Evolutionary conservation across 2,888 invertebrate species (phyloP).

Genomic region (Megalurothrips usitatus): DNA sequence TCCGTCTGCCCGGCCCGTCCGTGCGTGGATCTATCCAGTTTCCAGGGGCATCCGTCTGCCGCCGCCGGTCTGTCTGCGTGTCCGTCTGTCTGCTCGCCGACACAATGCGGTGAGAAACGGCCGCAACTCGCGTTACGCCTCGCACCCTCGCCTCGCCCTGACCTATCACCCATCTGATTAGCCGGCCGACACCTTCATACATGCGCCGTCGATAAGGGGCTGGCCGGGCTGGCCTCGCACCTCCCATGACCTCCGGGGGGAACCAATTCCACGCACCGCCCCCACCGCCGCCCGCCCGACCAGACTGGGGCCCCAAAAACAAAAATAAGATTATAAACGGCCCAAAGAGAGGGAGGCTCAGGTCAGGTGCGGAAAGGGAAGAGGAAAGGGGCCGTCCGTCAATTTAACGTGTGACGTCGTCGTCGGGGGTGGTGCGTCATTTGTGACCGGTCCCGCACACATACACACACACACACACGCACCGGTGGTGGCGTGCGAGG

Average conservation of each 20-base stretch:
- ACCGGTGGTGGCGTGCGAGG: not conserved
- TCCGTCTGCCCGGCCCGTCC: not conserved
- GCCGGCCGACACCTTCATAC: conserved; percentile 2
- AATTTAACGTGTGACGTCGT: too few species aligned
- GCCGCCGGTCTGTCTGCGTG: not conserved
- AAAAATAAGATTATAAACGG: not conserved
- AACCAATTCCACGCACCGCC: conserved; percentile 13
- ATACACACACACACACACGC: too few species aligned
- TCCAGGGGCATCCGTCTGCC: not conserved
- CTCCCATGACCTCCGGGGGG: not conserved
- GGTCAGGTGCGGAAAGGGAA: conserved; percentile 6
- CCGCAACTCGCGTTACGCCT: too few species aligned
- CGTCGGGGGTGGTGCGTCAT: too few species aligned
- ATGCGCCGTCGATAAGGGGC: not conserved
- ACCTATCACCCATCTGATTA: conserved; percentile 18
- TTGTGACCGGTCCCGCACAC: too few species aligned
- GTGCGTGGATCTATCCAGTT: not conserved
- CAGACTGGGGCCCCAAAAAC: not conserved
- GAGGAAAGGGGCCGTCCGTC: too few species aligned
- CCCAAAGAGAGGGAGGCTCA: not conserved
- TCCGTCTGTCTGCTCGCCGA: not conserved
- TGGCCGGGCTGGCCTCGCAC: not conserved
- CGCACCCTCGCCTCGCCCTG: not conserved
- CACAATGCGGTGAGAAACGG: too few species aligned
- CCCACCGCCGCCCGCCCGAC: too few species aligned